Base-by-base conservation (phyloP, 1,140 invertebrate genomes). In the Aethina tumida region DNA sequence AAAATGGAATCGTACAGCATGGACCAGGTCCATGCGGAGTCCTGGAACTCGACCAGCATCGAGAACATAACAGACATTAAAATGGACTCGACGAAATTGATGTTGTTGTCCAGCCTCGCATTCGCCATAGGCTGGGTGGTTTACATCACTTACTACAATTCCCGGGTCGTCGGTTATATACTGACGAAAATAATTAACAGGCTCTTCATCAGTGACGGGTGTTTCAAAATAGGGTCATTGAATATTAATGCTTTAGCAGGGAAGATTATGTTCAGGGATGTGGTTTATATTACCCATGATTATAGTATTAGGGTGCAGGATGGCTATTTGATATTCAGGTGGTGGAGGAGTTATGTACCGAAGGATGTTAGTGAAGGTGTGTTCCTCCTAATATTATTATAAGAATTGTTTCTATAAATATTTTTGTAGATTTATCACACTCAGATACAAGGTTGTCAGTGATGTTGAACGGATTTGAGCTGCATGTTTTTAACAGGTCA, bases 241-340 rank as follows among this genome's bases (percentile, higher is more conserved):
- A 92, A 91, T 2, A 67, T 96, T 21, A 93, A 93, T 66, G 86
- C 91, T 16, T 68, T 98, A 43, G 91, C 92, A 45, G 96, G 96
- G 2, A 98, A 98, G 70, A 85, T 98, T 24, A 99, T 99, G 95
- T 97, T 98, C 67, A 73, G 93, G 47, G 91, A 97, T 71, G 76
- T 98, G 55, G 81, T 90, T 31, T 95, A 90, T 52, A 87, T 96
- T 24, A 95, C 87, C 29, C 84, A 92, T 65, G 94, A 99, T 68
- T 96, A 88, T 63, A 88, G 87, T 20, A 60, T 96, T 22, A 73
- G 92, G 50, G 77, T 96, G 43, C 92, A 97, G 67, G 94, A 98
- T 74, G 96, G 94, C 4, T 97, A 91, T 74, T 70, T 95, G 33
- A 94, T 96, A 67, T 97, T 98, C 67, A 73, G 91, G 41, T 97